Base-by-base conservation (phyloP, 92 coral and sea anemone genomes). In the Umimayanthus kanabou region DNA sequence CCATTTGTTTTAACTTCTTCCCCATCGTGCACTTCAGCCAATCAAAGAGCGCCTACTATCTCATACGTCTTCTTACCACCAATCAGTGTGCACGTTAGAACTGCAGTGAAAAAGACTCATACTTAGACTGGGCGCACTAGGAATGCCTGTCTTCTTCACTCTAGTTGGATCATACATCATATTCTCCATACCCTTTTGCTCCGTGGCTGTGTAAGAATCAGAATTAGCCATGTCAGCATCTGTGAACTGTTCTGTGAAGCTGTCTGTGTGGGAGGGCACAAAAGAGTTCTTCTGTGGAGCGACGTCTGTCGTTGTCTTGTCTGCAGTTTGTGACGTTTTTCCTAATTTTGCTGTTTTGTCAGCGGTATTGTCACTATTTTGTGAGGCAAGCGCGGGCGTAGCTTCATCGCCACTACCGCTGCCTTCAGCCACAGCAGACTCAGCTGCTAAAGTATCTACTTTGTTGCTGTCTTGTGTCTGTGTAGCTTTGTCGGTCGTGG, bases 121-220 rank as follows among this genome's bases (percentile, higher is more conserved):
- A 91, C 90, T 80, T 66, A 80, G 80, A 71, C 88, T 89, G 80
- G 84, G 85, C 16, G 90, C 83, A 82, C 42, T 94, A 25, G 98
- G 98, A 61, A 95, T 88, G 80, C 90, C 88, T 42, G 87, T 88
- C 81, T 95, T 95, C 98, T 95, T 95, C 92, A 95, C 98, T 82
- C 94, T 92, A 72, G 96, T 93, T 89, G 98, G 92, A 94, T 95
- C 98, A 81, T 95, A 95, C 90, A 95, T 73, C 84, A 88, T 53
- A 64, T 86, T 87, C 81, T 93, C 96, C 85, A 89, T 92, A 75
- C 93, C 93, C 55, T 80, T 88, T 81, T 91, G 92, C 55, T 83
- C 77, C 33, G 87, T 83, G 28, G 87, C 87, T 83, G 87, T 83
- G 79, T 69, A 83, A 2, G 87, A 83, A 83, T 83, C 87, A 67